Evolutionary conservation across 2,888 invertebrate genomes (phyloP), one percentile per base, ranked within the genome.

Genomic region (Dorcus parallelipipedus): DNA sequence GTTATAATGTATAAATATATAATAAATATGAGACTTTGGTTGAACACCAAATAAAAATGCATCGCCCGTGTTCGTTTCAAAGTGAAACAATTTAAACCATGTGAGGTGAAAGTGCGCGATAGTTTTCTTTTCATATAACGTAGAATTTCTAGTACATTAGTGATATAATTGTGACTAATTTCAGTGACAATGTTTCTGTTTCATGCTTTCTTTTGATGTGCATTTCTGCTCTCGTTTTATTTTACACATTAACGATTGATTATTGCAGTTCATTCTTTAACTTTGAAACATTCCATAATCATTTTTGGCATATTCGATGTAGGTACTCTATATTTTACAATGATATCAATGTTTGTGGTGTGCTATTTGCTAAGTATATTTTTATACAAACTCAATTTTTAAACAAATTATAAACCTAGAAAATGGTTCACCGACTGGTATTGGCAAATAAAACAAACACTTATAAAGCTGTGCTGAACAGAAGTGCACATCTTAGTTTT

Each of bases 141-240:
- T 69, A 69, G 67, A 66, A 59, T 65, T 69, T 65, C 64, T 69
- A 68, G 67, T 67, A 67, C 67, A 65, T 66, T 76, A 76, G 77
- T 76, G 75, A 76, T 76, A 75, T 60, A 60, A 54, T 76, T 76
- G 76, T 77, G 76, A 75, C 73, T 75, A 72, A 75, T 74, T 75
- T 74, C 65, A 72, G 73, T 74, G 73, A 69, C 66, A 67, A 63
- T 64, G 60, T 57, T 63, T 61, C 23, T 17, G 45, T 45, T 45
- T 45, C 45, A 45, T 60, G 57, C 59, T 59, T 56, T 40, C 45
- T 51, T 56, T 49, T 61, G 58, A 45, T 71, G 69, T 65, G 67
- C 69, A 66, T 61, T 67, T 58, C 52, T 43, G 60, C 58, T 58
- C 52, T 26, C 20, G 20, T 51, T 54, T 58, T 49, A 54, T 59